A percentile compares a stretch with the other conserved stretches of the same genome.
phyloP scores from a whole-genome alignment of 2,888 invertebrate genomes.

The Aleiodes testaceus region DNA sequence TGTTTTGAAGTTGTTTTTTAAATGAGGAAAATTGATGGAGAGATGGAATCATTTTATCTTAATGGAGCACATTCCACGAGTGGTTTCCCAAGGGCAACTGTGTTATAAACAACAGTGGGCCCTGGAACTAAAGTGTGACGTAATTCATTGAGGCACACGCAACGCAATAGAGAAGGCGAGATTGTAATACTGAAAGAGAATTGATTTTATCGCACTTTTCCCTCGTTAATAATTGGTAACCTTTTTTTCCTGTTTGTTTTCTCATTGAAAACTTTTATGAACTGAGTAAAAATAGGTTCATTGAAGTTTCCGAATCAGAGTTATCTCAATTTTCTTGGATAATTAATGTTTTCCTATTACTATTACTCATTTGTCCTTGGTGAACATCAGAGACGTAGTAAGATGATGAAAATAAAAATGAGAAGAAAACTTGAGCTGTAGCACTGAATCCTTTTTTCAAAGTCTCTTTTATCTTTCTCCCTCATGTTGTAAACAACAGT shows the following conservation, averaged over 20 bases:
- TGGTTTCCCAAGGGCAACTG: conserved; percentile 38
- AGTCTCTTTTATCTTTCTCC: too few relatives aligned
- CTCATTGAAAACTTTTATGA: not conserved
- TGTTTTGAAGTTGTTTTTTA: conserved; percentile 9
- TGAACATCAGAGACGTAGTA: too few relatives aligned
- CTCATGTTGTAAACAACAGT: too few relatives aligned
- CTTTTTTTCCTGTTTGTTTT: not conserved
- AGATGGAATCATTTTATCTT: conserved; percentile 44
- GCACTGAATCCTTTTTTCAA: too few relatives aligned
- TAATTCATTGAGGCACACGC: conserved; percentile 68
- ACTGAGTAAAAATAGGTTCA: not conserved
- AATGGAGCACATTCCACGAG: conserved; percentile 31
- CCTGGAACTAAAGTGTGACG: conserved; percentile 59
- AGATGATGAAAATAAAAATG: too few relatives aligned
- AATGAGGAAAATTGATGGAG: conserved; percentile 44
- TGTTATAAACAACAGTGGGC: conserved; percentile 44
- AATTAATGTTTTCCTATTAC: too few relatives aligned
- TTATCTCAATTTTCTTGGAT: too few relatives aligned
- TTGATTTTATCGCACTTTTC: conserved; percentile 35
- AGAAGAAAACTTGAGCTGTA: too few relatives aligned
- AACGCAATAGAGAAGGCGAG: conserved; percentile 63
- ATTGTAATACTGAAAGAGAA: conserved; percentile 11
- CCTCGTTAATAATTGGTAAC: not conserved
- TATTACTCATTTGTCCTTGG: too few relatives aligned
- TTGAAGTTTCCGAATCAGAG: not conserved